Evolutionary conservation across 2,113 vertebrate species (phyloP), one percentile per base, ranked within the genome.

Genomic region (Tenebrosternarchus preto): DNA sequence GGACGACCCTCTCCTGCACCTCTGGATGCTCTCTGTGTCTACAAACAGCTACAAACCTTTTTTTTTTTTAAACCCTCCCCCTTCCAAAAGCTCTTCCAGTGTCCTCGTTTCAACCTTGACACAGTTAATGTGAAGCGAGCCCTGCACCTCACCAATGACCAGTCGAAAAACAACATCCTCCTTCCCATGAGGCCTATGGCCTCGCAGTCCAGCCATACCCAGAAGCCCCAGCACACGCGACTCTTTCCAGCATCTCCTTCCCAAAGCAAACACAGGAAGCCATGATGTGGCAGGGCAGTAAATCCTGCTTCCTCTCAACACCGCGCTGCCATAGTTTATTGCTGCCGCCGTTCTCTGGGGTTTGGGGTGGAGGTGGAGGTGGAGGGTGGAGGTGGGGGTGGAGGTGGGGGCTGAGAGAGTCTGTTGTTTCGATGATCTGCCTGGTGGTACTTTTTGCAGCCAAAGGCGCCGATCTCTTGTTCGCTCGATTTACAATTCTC

Each of bases 241-340:
- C 70, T 24, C n/a, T 46, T 82, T 73, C 43, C 77, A 61, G 36
- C 67, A 60, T 73, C 33, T 68, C 43, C 27, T 66, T 80, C 17
- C n/a, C 57, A 85, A 74, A 64, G 22, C 46, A 77, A 85, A 83
- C 69, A 74, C 77, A 74, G 73, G 81, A 83, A 70, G 74, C 68
- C 20, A n/a, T 25, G 17, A 29, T 25, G 24, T 69, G 39, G 33
- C 56, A 46, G 55, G 68, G 29, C 56, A 25, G 79, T 74, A 74
- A 68, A 77, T 80, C 68, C 56, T 25, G 9, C 56, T 63, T 80
- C 64, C 72, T 83, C 33, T 76, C 22, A 20, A 63, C 64, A 2
- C 24, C 27, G 36, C 63, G 56, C 20, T 57, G 55, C 56, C 5
- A 25, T 5, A 24, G 53, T 55, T 69, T 79, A 56, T 63, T 61